phyloP scores from a whole-genome alignment of 2,888 invertebrate species.

The Ceratothoa steindachneri region DNA sequence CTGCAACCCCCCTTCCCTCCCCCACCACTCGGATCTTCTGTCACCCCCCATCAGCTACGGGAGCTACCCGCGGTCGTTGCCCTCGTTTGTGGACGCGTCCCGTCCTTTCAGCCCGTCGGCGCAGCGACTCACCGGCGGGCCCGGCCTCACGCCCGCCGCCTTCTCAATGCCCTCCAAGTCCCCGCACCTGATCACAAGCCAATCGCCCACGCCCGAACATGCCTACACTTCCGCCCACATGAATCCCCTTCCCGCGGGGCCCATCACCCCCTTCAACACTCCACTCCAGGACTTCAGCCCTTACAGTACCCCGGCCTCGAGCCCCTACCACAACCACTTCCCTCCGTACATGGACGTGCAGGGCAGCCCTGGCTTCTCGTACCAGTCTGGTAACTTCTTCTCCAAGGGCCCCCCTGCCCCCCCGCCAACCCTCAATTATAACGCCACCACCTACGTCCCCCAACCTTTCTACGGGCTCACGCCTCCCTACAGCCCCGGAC shows the following conservation, averaged over 20 bases:
- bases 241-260: conserved; percentile 1
- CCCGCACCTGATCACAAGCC: conserved; percentile 22
- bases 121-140: conserved; percentile 19
- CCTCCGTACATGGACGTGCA: background rate
- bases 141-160: conserved; percentile 14
- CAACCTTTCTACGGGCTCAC: conserved; percentile 43
- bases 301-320: conserved; percentile 23
- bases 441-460: conserved; percentile 17
- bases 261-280: conserved; percentile 28
- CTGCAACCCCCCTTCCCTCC: conserved; percentile 19
- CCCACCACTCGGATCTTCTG: conserved; percentile 37
- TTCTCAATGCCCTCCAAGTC: conserved; percentile 33
- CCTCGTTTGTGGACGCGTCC: conserved; percentile 24
- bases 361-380: background rate
- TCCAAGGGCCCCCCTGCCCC: background rate
- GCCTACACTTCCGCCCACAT: conserved; percentile 20
- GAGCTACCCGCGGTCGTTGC: conserved; percentile 27
- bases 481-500: conserved; percentile 46
- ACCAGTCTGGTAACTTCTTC: conserved; percentile 2
- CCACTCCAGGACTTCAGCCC: conserved; percentile 41
- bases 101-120: conserved; percentile 33
- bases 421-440: background rate
- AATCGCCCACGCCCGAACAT: conserved; percentile 33
- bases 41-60: conserved; percentile 36
- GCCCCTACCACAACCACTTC: conserved; percentile 29